phyloP scores from a whole-genome alignment of 2,888 invertebrate species.

The Apamea crenata region DNA sequence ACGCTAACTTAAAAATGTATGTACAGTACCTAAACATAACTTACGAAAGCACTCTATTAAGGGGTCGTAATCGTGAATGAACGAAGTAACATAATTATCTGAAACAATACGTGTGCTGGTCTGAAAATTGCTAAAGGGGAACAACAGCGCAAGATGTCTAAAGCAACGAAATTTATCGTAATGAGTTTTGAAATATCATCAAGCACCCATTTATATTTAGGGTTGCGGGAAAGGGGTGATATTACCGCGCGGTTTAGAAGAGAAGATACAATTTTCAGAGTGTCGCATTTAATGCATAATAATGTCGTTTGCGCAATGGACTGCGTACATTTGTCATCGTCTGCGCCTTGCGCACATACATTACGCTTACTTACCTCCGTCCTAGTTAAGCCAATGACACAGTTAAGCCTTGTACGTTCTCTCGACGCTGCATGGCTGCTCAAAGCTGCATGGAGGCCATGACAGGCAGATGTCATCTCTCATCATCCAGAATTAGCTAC shows the following conservation, averaged over 20 bases:
- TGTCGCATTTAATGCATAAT: constrained; percentile 53
- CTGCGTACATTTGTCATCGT: constrained; percentile 55
- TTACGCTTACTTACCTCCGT: constrained; percentile 39
- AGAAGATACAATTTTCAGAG: constrained; percentile 57
- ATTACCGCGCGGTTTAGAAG: constrained; percentile 50
- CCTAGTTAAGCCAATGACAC: constrained; percentile 46
- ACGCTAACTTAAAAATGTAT: constrained; percentile 61
- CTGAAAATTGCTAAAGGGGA: constrained; percentile 50
- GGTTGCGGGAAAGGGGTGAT: constrained; percentile 59
- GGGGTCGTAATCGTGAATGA: constrained; percentile 21
- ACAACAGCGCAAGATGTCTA: constrained; percentile 47
- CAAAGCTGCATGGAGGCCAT: constrained; percentile 36
- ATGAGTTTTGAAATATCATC: constrained; percentile 70
- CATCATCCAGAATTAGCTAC: constrained; percentile 32
- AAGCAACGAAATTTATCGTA: constrained; percentile 61
- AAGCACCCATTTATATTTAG: constrained; percentile 64
- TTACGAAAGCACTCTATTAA: constrained; percentile 53
- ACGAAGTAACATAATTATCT: constrained; percentile 50
- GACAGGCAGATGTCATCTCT: constrained; percentile 36
- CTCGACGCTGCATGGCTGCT: too few species aligned
- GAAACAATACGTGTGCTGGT: constrained; percentile 48
- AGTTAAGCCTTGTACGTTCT: constrained; percentile 42
- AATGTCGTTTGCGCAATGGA: constrained; percentile 56
- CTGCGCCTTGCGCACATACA: constrained; percentile 38
- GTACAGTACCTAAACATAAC: constrained; percentile 42